A percentile compares a stretch with the other conserved stretches of the same genome.
phyloP scores from a whole-genome alignment of 2,113 vertebrate species.

The Hiodon tergisus region DNA sequence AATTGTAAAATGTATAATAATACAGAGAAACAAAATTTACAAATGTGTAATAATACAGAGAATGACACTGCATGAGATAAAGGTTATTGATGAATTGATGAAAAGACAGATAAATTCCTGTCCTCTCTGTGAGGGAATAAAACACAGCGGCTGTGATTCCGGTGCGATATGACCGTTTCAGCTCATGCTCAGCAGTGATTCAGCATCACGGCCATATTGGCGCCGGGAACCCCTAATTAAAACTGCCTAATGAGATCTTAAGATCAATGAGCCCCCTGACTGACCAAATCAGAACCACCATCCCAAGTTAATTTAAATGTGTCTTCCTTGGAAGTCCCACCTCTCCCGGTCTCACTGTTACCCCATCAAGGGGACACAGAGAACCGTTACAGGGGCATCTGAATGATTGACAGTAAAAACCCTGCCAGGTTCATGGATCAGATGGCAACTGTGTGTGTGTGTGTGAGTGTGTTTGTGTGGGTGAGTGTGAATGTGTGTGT shows the following conservation, averaged over 20 bases:
- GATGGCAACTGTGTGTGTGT: too few species aligned
- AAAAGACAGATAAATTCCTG: not conserved
- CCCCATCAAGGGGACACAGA: too few species aligned
- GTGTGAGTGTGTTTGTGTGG: too few species aligned
- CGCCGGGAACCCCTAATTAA: not conserved
- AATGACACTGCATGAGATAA: too few species aligned
- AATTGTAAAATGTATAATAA: constrained; percentile 2
- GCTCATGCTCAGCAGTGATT: not conserved
- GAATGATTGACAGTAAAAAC: too few species aligned
- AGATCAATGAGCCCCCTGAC: constrained; percentile 5
- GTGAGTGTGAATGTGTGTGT: too few species aligned
- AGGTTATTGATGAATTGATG: not conserved
- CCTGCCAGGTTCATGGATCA: too few species aligned
- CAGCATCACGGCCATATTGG: not conserved
- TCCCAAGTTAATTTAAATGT: too few species aligned
- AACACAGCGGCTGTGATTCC: not conserved
- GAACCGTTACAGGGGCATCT: too few species aligned
- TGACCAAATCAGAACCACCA: not conserved
- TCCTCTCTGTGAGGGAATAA: not conserved
- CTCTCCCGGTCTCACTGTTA: too few species aligned
- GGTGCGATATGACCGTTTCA: not conserved
- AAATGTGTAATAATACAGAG: not conserved
- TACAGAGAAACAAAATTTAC: not conserved
- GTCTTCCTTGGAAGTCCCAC: too few species aligned
- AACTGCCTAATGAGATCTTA: constrained; percentile 2